Evolutionary conservation across 2,113 vertebrate genomes (phyloP).

Genomic region (Bubo blakistoni): DNA sequence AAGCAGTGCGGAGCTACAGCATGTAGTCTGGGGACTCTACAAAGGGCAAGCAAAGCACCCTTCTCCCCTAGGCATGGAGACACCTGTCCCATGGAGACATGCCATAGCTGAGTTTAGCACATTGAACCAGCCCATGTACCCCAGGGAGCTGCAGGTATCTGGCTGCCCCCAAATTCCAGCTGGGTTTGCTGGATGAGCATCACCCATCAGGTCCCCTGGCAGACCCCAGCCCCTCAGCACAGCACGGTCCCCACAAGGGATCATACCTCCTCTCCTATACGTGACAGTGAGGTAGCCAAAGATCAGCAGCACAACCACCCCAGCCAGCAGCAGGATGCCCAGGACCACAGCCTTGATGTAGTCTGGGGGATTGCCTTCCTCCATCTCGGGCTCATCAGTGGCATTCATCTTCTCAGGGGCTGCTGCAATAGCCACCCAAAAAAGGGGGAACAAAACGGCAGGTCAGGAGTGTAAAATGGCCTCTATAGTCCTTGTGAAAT

Average conservation of each 20-base stretch:
- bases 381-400: background rate
- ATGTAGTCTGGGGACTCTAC: rapidly evolving
- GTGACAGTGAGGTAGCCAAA: background rate
- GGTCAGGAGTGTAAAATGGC: background rate
- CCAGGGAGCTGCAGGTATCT: background rate
- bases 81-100: background rate
- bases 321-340: background rate
- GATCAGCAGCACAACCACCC: background rate
- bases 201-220: background rate
- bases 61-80: background rate
- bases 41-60: background rate
- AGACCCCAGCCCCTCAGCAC: background rate
- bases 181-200: background rate
- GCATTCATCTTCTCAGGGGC: background rate
- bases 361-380: background rate
- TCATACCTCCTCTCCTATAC: conserved; percentile 23
- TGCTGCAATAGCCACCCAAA: background rate
- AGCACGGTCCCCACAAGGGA: background rate
- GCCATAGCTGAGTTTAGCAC: background rate
- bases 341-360: background rate
- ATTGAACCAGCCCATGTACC: background rate
- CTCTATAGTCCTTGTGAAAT: background rate
- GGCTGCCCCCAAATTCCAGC: background rate
- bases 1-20: background rate
- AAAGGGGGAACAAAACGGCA: background rate